These are phyloP conservation scores for Orthosia cruda DNA, from an alignment of 2,888 invertebrate genomes.

Conservation along the genomic window DNA sequence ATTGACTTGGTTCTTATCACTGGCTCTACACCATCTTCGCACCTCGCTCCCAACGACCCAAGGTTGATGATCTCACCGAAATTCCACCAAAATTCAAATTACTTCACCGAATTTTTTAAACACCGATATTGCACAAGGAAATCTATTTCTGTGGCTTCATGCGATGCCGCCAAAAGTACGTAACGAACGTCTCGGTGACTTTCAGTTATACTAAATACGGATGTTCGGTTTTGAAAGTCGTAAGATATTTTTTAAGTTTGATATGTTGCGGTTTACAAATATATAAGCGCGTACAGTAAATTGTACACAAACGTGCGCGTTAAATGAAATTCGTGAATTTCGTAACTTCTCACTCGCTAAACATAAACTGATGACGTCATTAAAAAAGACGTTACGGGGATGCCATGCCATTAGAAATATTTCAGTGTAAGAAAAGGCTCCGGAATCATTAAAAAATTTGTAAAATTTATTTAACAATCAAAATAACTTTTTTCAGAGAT, in stretches of 20 bases:
- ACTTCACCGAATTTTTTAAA: conserved; percentile 74
- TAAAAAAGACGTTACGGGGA: conserved; percentile 77
- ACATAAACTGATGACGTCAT: conserved; percentile 90
- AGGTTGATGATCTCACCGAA: conserved; percentile 62
- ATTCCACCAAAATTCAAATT: conserved; percentile 68
- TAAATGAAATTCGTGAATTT: conserved; percentile 81
- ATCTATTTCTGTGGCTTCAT: conserved; percentile 90
- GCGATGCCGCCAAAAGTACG: conserved; percentile 90
- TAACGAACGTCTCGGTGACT: conserved; percentile 76
- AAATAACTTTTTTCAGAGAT: no score
- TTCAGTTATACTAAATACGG: conserved; percentile 56
- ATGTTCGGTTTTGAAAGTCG: conserved; percentile 29
- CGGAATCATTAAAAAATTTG: neutral
- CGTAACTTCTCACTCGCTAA: conserved; percentile 84
- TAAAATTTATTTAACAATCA: neutral
- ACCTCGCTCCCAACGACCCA: conserved; percentile 68
- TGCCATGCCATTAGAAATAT: conserved; percentile 45
- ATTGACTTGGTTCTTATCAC: conserved; percentile 58
- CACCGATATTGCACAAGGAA: conserved; percentile 87
- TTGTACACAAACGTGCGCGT: conserved; percentile 74
- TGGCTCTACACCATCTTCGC: conserved; percentile 75
- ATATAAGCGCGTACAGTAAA: conserved; percentile 69
- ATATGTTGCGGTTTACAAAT: conserved; percentile 50
- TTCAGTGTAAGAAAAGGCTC: neutral
- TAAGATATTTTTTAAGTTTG: conserved; percentile 26